Percentiles rank a stretch among this genome's conserved stretches.
Conservation (phyloP, 2,113 vertebrate species). For the Actenoides hombroni region DNA sequence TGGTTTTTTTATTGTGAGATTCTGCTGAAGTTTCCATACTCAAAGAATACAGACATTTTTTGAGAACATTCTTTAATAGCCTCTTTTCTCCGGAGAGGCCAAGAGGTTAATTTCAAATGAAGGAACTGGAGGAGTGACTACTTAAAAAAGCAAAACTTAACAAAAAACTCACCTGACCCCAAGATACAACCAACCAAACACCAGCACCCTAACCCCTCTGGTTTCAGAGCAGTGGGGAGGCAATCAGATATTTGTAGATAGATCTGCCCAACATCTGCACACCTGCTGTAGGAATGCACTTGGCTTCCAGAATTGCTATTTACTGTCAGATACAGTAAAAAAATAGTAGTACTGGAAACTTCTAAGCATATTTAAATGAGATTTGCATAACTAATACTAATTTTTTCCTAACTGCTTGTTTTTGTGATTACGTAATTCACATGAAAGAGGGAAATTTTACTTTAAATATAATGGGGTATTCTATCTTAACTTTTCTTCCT, state of each 20-base stretch:
- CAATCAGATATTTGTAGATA: neutral
- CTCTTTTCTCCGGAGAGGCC: neutral
- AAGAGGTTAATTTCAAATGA: neutral
- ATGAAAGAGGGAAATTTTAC: neutral
- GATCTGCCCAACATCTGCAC: neutral
- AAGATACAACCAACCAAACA: neutral
- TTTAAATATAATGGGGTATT: neutral
- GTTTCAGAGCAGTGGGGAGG: neutral
- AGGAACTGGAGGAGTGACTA: neutral
- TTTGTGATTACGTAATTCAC: neutral
- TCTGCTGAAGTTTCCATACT: neutral
- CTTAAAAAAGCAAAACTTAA: neutral
- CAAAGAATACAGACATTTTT: neutral
- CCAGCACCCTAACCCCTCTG: fast-evolving
- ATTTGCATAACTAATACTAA: neutral
- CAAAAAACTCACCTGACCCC: neutral
- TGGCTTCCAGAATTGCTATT: neutral
- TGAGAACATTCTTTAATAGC: neutral
- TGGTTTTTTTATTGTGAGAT: neutral
- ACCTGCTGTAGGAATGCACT: neutral
- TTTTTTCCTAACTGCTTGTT: neutral
- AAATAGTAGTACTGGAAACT: neutral
- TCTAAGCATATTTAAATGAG: neutral
- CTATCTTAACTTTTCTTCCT: neutral
- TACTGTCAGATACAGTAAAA: neutral